Evolutionary conservation across 2,888 invertebrate species (phyloP), one percentile per base, ranked within the genome.

Genomic region (Dromius quadrimaculatus): DNA sequence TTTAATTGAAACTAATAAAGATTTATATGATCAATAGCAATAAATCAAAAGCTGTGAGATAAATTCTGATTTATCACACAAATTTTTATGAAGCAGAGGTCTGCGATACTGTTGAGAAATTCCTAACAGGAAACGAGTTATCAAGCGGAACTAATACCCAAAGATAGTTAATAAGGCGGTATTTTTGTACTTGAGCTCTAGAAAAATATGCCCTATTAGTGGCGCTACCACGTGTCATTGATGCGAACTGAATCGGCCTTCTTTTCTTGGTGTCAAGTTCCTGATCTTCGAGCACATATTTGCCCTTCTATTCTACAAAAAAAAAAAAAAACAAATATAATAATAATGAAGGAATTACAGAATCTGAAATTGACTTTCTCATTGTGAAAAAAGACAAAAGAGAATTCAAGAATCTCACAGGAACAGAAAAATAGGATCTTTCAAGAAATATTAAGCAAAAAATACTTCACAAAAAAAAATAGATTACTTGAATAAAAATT

Each of bases 101-200:
- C 28, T 54, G 50, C 50, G 28, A 54, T 54, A n/a, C n/a, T n/a
- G 8, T 9, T 13, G 50, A 28, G 50, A 54, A 28, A 54, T 54
- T 15, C 28, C 8, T 23, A 59, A 59, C 59, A 59, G 59, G 59
- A 59, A 59, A 59, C 36, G 59, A 59, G 59, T 59, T 59, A 59
- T 59, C 59, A 59, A 36, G 59, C 59, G 59, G 59, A 59, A 59
- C 59, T 59, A 59, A 59, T 59, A 59, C 59, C 19, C 8, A 11
- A 17, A 47, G 47, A 47, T 47, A 47, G 20, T 47, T 47, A 47
- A 17, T 47, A 47, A 20, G 34, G 59, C 59, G 59, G 59, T 34
- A 36, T 59, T 59, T 59, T 59, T 59, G 59, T 59, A 9, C 59
- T 17, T 19, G 28, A 28, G 17, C 2, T 11, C 11, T 9, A 54